phyloP scores from a whole-genome alignment of 1,140 invertebrate species.

The Chelonus insularis region DNA sequence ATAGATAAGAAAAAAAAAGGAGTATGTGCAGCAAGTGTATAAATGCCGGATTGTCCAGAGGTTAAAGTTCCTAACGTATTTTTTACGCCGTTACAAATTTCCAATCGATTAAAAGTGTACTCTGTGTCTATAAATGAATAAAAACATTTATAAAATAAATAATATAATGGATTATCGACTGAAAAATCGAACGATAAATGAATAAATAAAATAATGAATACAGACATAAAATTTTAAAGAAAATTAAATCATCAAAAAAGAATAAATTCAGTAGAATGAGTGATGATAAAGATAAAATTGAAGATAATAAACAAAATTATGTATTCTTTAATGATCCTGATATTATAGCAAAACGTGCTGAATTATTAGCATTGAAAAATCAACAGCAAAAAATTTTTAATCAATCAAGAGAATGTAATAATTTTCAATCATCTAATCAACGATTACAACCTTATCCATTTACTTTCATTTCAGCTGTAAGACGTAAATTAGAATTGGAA shows the following conservation, averaged over 20 bases:
- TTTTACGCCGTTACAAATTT: neutral
- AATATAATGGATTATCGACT: neutral
- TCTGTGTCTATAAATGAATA: neutral
- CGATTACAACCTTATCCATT: slow-evolving; percentile 52
- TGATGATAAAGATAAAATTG: slow-evolving; percentile 37
- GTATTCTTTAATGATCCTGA: slow-evolving; percentile 49
- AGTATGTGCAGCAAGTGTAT: no score
- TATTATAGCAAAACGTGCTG: slow-evolving; percentile 39
- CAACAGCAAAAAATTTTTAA: slow-evolving; percentile 16
- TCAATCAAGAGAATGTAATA: slow-evolving; percentile 34
- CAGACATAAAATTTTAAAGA: neutral
- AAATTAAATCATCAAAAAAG: neutral
- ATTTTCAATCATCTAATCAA: slow-evolving; percentile 41
- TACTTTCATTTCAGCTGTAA: slow-evolving; percentile 55
- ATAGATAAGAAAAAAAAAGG: no score
- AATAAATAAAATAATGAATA: neutral
- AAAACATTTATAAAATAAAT: neutral
- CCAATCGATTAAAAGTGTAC: neutral
- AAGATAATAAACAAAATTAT: slow-evolving; percentile 44
- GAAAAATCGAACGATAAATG: no score
- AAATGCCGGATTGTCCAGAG: neutral
- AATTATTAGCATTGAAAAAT: slow-evolving; percentile 38
- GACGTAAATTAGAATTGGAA: slow-evolving; percentile 48
- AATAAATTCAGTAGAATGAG: slow-evolving; percentile 5
- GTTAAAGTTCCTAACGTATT: neutral